phyloP scores from a whole-genome alignment of 64 coral and sea anemone species.

The Cladopsammia gracilis region DNA sequence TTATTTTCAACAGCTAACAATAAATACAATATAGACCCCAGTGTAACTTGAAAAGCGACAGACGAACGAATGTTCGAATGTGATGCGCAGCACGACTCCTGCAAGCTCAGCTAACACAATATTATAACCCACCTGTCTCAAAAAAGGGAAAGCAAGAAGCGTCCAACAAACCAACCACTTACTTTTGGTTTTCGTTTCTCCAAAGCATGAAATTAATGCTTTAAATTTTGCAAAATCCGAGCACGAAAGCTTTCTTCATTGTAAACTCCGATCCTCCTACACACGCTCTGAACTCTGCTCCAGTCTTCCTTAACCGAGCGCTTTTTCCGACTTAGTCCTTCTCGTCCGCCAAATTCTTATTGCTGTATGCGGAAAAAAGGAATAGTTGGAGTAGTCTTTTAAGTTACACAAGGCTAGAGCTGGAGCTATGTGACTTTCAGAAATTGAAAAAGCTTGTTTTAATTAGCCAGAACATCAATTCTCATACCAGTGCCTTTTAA shows the following conservation, averaged over 20 bases:
- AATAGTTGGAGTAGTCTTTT: too few relatives aligned
- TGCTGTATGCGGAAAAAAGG: too few relatives aligned
- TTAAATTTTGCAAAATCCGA: neutral
- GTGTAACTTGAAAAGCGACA: neutral
- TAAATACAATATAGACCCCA: neutral
- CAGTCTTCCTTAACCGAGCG: neutral
- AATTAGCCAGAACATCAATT: too few relatives aligned
- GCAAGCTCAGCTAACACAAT: neutral
- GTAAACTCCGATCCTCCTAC: too few relatives aligned
- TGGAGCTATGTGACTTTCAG: too few relatives aligned
- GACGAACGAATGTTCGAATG: neutral
- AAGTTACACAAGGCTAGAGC: too few relatives aligned
- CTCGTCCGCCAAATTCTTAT: too few relatives aligned
- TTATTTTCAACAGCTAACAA: neutral
- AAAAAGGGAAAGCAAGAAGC: neutral
- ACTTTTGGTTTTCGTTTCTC: neutral
- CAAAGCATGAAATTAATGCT: neutral
- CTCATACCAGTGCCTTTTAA: too few relatives aligned
- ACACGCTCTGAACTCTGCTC: neutral
- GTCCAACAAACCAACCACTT: neutral
- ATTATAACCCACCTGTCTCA: slow-evolving; percentile 8
- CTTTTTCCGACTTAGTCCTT: too few relatives aligned
- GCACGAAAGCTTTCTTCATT: neutral
- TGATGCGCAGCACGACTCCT: neutral
- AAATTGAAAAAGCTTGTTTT: too few relatives aligned